These are phyloP conservation scores for Atrichornis clamosus DNA, from an alignment of 2,113 vertebrate genomes.

Conservation along the genomic window DNA sequence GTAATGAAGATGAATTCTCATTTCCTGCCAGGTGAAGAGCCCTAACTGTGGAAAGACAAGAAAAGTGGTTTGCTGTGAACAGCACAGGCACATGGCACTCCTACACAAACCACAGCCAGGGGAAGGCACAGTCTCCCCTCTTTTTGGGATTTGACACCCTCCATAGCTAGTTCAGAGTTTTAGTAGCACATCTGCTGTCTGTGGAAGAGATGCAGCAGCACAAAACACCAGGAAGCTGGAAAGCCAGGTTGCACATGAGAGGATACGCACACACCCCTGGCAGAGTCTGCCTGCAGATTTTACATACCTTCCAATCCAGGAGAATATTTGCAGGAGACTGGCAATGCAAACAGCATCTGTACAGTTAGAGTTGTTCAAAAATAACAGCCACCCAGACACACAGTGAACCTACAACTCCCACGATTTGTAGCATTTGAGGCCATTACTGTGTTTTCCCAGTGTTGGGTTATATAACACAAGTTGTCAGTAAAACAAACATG, in stretches of 20 bases:
- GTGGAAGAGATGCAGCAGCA: background rate
- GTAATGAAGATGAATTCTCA: background rate
- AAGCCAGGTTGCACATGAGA: background rate
- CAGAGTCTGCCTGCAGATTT: background rate
- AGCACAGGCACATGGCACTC: background rate
- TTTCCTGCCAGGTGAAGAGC: background rate
- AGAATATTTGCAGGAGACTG: background rate
- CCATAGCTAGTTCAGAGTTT: background rate
- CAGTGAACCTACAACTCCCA: rapidly evolving
- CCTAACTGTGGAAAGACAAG: background rate
- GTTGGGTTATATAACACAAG: background rate
- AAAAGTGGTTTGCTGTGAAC: background rate
- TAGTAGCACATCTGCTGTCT: background rate
- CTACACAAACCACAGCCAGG: background rate
- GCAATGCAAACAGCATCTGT: background rate
- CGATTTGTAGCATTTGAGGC: rapidly evolving
- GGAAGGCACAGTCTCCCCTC: background rate
- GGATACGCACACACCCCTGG: background rate
- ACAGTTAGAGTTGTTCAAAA: background rate
- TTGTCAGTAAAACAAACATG: background rate
- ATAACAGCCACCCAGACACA: background rate
- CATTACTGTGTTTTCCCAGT: background rate
- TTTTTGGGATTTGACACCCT: background rate
- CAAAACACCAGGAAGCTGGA: background rate
- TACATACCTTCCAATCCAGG: background rate